Conservation (phyloP, 2,113 vertebrate species). For the Rutilus rutilus region DNA sequence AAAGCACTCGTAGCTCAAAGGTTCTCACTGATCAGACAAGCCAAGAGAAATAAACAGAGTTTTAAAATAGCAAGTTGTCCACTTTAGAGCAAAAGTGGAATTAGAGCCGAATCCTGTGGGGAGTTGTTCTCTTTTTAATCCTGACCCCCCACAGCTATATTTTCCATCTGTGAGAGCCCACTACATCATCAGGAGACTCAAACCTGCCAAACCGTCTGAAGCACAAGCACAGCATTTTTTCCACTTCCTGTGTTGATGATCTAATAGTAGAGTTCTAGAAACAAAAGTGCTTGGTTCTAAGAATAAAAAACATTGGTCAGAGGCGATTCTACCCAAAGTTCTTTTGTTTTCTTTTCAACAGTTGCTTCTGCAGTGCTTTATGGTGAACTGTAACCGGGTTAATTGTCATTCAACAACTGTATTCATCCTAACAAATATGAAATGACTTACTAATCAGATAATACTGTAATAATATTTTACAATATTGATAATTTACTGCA, state of each 20-base stretch:
- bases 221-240: slow-evolving; percentile 26
- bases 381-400: not conserved
- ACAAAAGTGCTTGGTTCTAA: not conserved
- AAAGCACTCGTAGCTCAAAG: slow-evolving; percentile 25
- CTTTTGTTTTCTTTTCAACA: not conserved
- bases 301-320: not conserved
- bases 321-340: not conserved
- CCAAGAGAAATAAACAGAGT: slow-evolving; percentile 76
- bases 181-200: slow-evolving; percentile 60
- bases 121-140: slow-evolving; percentile 68
- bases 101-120: slow-evolving; percentile 68
- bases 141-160: slow-evolving; percentile 71
- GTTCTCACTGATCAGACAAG: slow-evolving; percentile 48
- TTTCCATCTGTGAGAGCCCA: slow-evolving; percentile 76
- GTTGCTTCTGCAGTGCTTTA: not conserved
- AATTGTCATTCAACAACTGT: not conserved
- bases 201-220: not conserved
- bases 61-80: slow-evolving; percentile 66
- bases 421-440: not conserved
- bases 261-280: not conserved
- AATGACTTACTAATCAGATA: too few species aligned
- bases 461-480: not conserved
- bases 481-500: not conserved
- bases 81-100: slow-evolving; percentile 70
- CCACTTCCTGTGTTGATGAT: slow-evolving; percentile 34